phyloP scores from a whole-genome alignment of 2,888 invertebrate genomes.

The Pseudococcus longispinus region DNA sequence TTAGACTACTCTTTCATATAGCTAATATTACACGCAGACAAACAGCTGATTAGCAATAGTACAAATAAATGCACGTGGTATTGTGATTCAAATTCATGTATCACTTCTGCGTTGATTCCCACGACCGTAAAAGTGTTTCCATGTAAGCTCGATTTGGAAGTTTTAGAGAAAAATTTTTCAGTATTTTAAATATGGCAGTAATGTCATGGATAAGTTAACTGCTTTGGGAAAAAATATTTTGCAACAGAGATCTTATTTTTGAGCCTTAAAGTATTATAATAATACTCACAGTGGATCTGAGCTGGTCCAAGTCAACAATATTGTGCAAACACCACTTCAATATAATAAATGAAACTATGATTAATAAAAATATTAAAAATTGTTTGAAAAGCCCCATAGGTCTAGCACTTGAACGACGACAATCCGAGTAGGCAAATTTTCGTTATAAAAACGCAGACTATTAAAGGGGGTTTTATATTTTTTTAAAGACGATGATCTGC shows the following conservation, averaged over 20 bases:
- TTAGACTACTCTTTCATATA: too few relatives aligned
- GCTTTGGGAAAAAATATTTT: too few relatives aligned
- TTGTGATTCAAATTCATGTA: neutral
- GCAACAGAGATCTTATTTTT: neutral
- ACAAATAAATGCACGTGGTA: neutral
- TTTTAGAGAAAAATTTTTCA: neutral
- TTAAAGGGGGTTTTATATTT: neutral
- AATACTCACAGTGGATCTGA: neutral
- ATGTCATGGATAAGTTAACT: neutral
- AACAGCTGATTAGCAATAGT: neutral
- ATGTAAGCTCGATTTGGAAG: neutral
- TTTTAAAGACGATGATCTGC: neutral
- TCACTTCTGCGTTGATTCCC: neutral
- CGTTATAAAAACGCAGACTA: neutral
- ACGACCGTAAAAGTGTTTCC: neutral
- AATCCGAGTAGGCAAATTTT: neutral
- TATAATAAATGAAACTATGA: neutral
- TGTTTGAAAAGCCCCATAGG: constrained; percentile 8
- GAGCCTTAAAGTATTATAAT: neutral
- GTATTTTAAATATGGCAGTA: neutral
- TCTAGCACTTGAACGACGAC: neutral
- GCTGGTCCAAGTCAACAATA: neutral
- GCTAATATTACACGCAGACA: neutral
- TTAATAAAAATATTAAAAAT: neutral
- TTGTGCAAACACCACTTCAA: neutral